A percentile compares a stretch with the other conserved stretches of the same genome.
Conservation (phyloP, 1,140 invertebrate species). For the Temnothorax curvispinosus region DNA sequence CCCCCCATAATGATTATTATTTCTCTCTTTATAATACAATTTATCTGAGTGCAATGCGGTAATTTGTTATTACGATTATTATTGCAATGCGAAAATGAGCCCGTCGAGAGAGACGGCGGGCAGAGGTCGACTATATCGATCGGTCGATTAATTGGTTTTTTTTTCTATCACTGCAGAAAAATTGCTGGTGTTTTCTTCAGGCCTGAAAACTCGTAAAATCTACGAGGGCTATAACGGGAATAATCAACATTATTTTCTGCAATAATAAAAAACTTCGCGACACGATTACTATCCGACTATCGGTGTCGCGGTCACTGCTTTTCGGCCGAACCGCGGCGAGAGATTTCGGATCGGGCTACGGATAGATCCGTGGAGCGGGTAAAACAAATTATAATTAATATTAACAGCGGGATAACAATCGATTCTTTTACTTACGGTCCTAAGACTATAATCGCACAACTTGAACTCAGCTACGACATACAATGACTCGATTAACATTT, state of each 20-base stretch:
- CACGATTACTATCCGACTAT: background rate
- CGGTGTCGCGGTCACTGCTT: background rate
- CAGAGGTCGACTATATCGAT: background rate
- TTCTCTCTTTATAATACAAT: conserved; percentile 80
- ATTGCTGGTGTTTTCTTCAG: conserved; percentile 16
- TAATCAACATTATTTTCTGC: conserved; percentile 25
- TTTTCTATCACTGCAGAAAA: background rate
- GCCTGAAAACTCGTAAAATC: conserved; percentile 25
- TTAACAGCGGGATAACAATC: conserved; percentile 71
- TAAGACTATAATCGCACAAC: conserved; percentile 69
- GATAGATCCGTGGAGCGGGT: background rate
- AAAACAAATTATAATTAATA: conserved; percentile 61
- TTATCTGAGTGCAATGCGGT: conserved; percentile 81
- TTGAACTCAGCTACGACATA: conserved; percentile 54
- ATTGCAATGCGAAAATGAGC: conserved; percentile 32
- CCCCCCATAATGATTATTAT: conserved; percentile 76
- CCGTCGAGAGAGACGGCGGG: background rate
- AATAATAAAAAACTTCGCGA: background rate
- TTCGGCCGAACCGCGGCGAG: background rate
- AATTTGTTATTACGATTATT: conserved; percentile 56
- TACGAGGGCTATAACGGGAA: background rate
- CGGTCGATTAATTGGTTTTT: background rate
- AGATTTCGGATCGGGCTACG: background rate
- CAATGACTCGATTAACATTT: conserved; percentile 66
- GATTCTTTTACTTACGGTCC: conserved; percentile 58